Evolutionary conservation across 2,113 vertebrate species (phyloP).

Genomic region (Larimichthys crocea): DNA sequence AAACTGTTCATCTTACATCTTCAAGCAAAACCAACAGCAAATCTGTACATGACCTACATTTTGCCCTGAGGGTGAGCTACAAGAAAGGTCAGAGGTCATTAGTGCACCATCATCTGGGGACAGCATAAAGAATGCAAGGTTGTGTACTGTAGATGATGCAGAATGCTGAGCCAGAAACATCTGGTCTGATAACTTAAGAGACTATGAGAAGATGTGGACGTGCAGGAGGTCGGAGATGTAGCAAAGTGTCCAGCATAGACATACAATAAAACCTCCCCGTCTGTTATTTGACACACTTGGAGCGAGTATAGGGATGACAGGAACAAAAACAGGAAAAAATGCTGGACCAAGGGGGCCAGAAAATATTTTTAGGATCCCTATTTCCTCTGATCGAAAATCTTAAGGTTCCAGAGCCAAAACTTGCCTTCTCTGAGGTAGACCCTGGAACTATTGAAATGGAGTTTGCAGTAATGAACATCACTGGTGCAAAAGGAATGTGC

Average conservation of each 20-base stretch:
- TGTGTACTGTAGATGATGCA: neutral
- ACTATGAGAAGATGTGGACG: neutral
- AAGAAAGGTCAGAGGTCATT: conserved; percentile 1
- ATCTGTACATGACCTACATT: neutral
- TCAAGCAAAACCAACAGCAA: neutral
- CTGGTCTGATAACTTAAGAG: neutral
- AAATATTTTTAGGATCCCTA: too few species aligned
- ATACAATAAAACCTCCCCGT: neutral
- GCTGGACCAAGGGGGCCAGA: too few species aligned
- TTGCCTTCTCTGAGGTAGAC: too few species aligned
- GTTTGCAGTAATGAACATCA: neutral
- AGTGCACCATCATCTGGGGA: neutral
- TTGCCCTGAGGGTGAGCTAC: neutral
- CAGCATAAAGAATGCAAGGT: too few species aligned
- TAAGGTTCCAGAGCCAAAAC: too few species aligned
- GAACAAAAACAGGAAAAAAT: neutral
- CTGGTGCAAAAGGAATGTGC: neutral
- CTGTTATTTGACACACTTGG: neutral
- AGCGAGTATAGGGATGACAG: neutral
- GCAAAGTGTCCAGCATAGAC: neutral
- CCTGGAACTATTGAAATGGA: too few species aligned
- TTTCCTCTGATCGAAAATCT: too few species aligned
- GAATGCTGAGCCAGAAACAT: neutral
- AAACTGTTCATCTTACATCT: neutral
- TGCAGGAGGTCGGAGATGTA: too few species aligned